Conservation (phyloP, 2,888 invertebrate species). For the Chymomyza procnemis region DNA sequence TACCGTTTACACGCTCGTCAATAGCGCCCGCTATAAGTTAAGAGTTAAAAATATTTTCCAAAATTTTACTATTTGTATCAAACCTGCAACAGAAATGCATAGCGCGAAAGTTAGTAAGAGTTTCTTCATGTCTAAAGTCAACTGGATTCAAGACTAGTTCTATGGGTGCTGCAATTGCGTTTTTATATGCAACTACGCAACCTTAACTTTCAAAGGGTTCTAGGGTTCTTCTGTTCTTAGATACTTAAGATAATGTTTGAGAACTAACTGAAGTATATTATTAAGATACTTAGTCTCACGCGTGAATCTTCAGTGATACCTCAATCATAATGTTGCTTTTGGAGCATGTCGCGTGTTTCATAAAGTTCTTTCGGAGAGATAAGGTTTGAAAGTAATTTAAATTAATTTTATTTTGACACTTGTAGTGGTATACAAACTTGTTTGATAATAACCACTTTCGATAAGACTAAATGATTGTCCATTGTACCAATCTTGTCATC, state of each 20-base stretch:
- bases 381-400: neutral
- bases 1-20: constrained; percentile 56
- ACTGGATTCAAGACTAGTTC: constrained; percentile 41
- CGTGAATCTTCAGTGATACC: too few species aligned
- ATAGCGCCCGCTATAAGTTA: constrained; percentile 47
- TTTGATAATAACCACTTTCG: neutral
- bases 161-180: neutral
- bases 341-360: too few species aligned
- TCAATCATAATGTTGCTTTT: too few species aligned
- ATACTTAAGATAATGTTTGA: constrained; percentile 22
- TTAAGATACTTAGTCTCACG: too few species aligned
- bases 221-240: neutral
- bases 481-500: constrained; percentile 6
- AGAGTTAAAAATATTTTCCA: neutral
- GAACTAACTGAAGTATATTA: too few species aligned
- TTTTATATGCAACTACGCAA: constrained; percentile 34
- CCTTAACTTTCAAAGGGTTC: constrained; percentile 17
- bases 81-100: constrained; percentile 79
- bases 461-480: constrained; percentile 30
- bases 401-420: neutral
- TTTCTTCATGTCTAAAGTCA: constrained; percentile 79
- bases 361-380: neutral
- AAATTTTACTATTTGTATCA: neutral
- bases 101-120: constrained; percentile 81
- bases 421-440: neutral